Conservation (phyloP, 2,113 vertebrate genomes). For the Todiramphus chloris region DNA sequence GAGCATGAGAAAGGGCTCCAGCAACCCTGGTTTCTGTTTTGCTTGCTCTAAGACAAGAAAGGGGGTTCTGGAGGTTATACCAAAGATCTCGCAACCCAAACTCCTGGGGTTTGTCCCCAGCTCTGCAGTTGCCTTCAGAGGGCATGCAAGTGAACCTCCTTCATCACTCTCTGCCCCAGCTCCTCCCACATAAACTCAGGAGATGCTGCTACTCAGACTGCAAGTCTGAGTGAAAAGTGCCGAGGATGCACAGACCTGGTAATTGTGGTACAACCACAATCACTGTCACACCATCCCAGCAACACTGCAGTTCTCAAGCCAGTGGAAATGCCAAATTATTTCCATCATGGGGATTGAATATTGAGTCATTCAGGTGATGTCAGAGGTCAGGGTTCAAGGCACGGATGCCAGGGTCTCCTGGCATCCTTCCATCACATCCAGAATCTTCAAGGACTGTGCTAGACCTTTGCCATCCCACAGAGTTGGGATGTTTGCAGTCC, state of each 20-base stretch:
- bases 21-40: neutral
- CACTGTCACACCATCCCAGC: neutral
- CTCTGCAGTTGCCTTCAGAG: neutral
- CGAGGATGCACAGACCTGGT: neutral
- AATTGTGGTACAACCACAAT: neutral
- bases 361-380: neutral
- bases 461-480: neutral
- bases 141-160: fast-evolving
- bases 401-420: neutral
- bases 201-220: neutral
- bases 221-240: neutral
- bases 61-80: neutral
- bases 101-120: neutral
- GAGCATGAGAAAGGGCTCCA: neutral
- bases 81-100: neutral
- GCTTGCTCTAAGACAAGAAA: neutral
- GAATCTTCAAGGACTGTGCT: fast-evolving
- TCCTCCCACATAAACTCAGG: neutral
- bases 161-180: neutral
- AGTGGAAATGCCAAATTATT: neutral
- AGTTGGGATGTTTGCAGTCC: neutral
- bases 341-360: neutral
- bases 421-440: neutral
- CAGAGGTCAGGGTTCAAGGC: neutral
- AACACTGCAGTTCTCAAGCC: neutral